Percentiles rank a stretch among this genome's conserved stretches.
Evolutionary conservation across 92 coral and sea anemone species (phyloP).

Genomic region (Bergia puertoricense): DNA sequence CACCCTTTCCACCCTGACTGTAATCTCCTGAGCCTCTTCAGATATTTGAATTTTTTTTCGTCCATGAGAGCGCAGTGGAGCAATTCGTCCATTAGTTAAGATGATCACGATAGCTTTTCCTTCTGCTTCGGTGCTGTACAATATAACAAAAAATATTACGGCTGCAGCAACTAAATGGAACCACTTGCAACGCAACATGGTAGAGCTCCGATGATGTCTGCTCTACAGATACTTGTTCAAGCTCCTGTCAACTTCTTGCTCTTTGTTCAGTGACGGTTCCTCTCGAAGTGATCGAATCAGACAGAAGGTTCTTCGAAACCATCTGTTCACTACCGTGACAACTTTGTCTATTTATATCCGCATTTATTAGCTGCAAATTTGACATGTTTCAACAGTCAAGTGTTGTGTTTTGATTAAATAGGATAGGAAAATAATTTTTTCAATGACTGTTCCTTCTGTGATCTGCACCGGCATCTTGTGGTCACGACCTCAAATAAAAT

Average conservation of each 20-base stretch:
- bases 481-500: conserved; percentile 35
- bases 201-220: background rate
- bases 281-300: background rate
- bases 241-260: background rate
- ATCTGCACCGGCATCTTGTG: background rate
- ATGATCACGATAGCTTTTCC: conserved; percentile 33
- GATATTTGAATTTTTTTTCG: background rate
- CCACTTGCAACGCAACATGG: conserved; percentile 14
- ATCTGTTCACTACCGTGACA: conserved; percentile 5
- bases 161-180: background rate
- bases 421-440: background rate
- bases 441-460: background rate
- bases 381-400: conserved; percentile 33
- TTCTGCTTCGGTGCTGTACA: background rate
- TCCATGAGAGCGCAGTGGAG: background rate
- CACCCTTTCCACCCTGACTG: conserved; percentile 4
- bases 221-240: background rate
- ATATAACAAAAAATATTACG: background rate
- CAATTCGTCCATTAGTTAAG: conserved; percentile 37
- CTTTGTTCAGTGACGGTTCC: background rate
- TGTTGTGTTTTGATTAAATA: background rate
- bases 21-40: background rate
- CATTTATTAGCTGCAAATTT: conserved; percentile 31
- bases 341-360: conserved; percentile 21
- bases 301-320: background rate